Base-by-base conservation (phyloP, 2,888 invertebrate species). In the Sepiola atlantica region DNA sequence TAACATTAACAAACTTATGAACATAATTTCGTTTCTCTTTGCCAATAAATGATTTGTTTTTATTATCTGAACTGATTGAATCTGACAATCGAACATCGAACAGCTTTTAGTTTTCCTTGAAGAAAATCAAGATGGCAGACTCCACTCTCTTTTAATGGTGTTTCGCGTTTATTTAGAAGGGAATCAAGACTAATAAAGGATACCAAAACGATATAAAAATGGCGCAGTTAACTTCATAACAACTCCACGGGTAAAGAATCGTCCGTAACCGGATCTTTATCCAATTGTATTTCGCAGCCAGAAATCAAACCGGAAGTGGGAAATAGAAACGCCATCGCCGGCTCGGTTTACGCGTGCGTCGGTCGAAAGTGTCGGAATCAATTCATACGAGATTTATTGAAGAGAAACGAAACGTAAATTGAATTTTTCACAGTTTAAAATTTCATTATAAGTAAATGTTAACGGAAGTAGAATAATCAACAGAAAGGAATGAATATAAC, bases 331-430 rank as follows among this genome's bases (percentile, higher is more conserved):
- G n/a, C 18, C n/a, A 16, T 77, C 1, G 77, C 77, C 77, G 77
- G 77, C n/a, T 77, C 77, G n/a, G 18, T n/a, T 77, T 77, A 77
- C 77, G 12, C 1, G n/a, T n/a, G n/a, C n/a, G n/a, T n/a, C n/a
- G n/a, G 14, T n/a, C 77, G 18, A 77, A 32, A 77, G n/a, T 77
- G 77, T 77, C 77, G 77, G 16, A 77, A n/a, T 12, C 77, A n/a
- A 77, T 77, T 77, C 77, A 77, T 77, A n/a, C 77, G n/a, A 45
- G 45, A n/a, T 77, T 77, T 77, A 77, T 77, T 77, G n/a, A 77
- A 77, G 77, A 28, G n/a, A 77, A 77, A 77, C n/a, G 77, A 10
- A 20, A n/a, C 2, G 10, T n/a, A n/a, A 28, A 14, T n/a, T 10
- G 77, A 61, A 61, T 10, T 77, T 77, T 77, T n/a, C n/a, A 14